Evolutionary conservation across 2,888 invertebrate genomes (phyloP), one percentile per base, ranked within the genome.

Genomic region (Rotaria macrura): DNA sequence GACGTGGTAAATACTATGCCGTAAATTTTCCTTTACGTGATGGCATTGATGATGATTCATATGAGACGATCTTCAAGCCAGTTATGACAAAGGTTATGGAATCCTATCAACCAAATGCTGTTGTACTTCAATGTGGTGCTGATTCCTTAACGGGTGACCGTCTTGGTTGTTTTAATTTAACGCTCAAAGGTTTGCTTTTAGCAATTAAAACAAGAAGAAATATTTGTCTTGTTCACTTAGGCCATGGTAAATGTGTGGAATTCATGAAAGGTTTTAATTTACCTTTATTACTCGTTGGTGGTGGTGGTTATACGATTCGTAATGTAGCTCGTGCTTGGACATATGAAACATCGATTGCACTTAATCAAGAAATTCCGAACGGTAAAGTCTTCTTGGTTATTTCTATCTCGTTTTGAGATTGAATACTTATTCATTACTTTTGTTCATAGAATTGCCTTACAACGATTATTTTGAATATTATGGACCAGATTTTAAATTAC

Each of bases 381-480:
- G 79, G 79, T 79, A 79, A 14, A 10, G 25, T 43, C 43, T 43
- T 2, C 6, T 25, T n/a, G 14, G 9, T 57, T 12, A 25, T 9
- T 14, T 29, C n/a, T 57, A 29, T 54, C 1, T n/a, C n/a, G n/a
- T 54, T 9, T 49, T 49, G 49, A 49, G 17, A 0, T 12, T n/a
- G n/a, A 49, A 7, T 25, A 55, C 6, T 57, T 29, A 14, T n/a
- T 57, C 29, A 1, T 54, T 25, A 1, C 38, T 23, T 38, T 34
- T 72, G 5, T 79, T 1, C n/a, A 52, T 79, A 79, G 97, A 99
- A 91, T 93, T 99, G 87, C 99, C 99, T 0, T 98, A 98, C 92
- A 99, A 99, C 91, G 99, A 99, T 92, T 99, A 99, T 91, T 99
- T 98, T 91, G 99, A 99, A 91, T 99, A 99, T 91, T 99, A 98